Conservation (phyloP, 2,113 vertebrate species). For the Acrocephalus arundinaceus region DNA sequence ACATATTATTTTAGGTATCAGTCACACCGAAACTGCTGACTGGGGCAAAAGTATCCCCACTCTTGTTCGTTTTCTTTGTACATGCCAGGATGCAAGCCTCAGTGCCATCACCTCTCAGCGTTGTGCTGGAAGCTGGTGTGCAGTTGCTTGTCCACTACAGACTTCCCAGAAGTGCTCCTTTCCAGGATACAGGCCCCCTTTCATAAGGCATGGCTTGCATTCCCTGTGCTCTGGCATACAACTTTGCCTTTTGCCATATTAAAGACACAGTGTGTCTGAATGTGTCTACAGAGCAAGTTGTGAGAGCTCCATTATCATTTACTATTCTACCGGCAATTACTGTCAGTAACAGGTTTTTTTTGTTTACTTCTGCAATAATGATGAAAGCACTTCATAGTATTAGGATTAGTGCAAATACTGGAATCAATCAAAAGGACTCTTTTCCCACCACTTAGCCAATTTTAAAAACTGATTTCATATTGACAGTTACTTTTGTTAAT, state of each 20-base stretch:
- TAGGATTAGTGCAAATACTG: background rate
- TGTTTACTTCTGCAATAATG: background rate
- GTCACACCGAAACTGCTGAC: background rate
- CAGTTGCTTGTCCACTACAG: background rate
- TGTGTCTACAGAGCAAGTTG: background rate
- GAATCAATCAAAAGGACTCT: background rate
- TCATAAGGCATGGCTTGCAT: constrained; percentile 10
- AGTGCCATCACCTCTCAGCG: rapidly evolving
- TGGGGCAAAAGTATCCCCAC: background rate
- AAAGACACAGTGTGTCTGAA: background rate
- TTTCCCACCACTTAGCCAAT: background rate
- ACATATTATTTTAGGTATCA: background rate
- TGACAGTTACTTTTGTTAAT: background rate
- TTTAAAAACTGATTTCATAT: background rate
- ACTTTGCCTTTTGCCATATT: background rate
- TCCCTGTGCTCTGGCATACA: background rate
- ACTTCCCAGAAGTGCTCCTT: background rate
- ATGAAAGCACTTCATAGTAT: background rate
- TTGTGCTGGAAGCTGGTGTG: background rate
- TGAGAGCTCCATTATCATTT: background rate
- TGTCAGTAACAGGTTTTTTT: background rate
- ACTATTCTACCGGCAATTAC: constrained; percentile 3
- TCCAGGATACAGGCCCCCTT: constrained; percentile 41
- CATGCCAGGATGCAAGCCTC: background rate
- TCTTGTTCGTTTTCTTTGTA: background rate